Base-by-base conservation (phyloP, 2,888 invertebrate species). In the Melipona bicolor region DNA sequence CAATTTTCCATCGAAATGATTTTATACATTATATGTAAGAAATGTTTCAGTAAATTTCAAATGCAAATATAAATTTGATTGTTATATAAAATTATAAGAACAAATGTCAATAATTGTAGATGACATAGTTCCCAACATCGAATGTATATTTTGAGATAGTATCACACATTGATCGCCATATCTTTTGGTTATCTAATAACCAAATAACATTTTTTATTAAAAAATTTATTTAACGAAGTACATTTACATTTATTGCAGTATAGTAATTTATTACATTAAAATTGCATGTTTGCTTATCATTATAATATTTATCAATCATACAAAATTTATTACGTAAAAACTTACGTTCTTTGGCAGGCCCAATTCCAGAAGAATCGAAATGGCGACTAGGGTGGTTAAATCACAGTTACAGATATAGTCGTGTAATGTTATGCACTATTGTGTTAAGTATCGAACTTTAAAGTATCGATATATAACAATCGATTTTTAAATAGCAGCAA, bases 151-250 rank as follows among this genome's bases (percentile, higher is more conserved):
- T 62, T 62, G 24, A 49, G 21, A 21, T 65, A 67, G 72, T 24
- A 49, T 67, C 67, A 76, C 36, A 67, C 68, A 80, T 62, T n/a
- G 61, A 75, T 71, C 24, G 36, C 54, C 13, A 21, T 61, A 24
- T 50, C 21, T 24, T 24, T 13, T 52, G 24, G 56, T 83, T 83
- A 83, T 54, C 81, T 83, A 83, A 83, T 32, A 80, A 50, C 4
- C 3, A 17, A 68, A 36, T 68, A 9, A 9, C 43, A 43, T 43
- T 9, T 9, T 56, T 68, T 27, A 54, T 2, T 24, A 62, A 52
- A 69, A 19, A 36, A 52, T 56, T 9, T 43, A 59, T 50, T 21
- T 32, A 49, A 32, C 17, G 11, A 50, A 67, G 36, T 19, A 52
- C 24, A n/a, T 43, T 50, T 43, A 3, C 1, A 52, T 72, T 62